These are phyloP conservation scores for Salvator merianae DNA, from an alignment of 2,113 vertebrate genomes.

Conservation along the genomic window DNA sequence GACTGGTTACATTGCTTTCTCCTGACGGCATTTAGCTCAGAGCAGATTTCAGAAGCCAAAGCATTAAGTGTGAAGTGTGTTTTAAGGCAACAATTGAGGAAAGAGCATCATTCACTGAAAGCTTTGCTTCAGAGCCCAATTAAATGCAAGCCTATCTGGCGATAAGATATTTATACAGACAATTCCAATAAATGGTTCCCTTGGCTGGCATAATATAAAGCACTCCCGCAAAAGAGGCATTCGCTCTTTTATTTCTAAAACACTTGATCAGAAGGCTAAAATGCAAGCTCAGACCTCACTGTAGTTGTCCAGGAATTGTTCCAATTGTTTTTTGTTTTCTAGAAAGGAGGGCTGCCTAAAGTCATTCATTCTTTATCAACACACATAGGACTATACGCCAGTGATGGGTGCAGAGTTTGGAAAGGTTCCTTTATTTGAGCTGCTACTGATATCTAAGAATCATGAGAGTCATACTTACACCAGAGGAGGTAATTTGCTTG, in stretches of 20 bases:
- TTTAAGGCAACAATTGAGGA: constrained; percentile 5
- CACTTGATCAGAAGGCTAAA: not conserved
- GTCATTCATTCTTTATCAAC: too few relatives aligned
- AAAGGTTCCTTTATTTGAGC: too few relatives aligned
- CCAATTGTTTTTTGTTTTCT: not conserved
- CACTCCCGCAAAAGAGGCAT: not conserved
- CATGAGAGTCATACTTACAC: too few relatives aligned
- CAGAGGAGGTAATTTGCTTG: too few relatives aligned
- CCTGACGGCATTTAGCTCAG: not conserved
- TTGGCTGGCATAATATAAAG: not conserved
- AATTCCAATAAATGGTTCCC: not conserved
- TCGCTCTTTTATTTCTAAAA: not conserved
- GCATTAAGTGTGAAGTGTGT: not conserved
- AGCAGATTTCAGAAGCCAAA: not conserved
- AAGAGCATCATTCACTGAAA: constrained; percentile 2
- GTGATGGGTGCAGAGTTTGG: not conserved
- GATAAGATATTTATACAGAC: not conserved
- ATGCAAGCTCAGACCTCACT: not conserved
- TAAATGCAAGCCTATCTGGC: not conserved
- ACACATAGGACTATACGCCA: not conserved
- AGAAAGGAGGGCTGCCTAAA: too few relatives aligned
- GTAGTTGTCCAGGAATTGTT: not conserved
- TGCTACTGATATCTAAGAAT: too few relatives aligned
- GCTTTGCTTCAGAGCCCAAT: not conserved
- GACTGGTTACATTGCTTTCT: not conserved